Base-by-base conservation (phyloP, 2,113 vertebrate genomes). In the Ia io region DNA sequence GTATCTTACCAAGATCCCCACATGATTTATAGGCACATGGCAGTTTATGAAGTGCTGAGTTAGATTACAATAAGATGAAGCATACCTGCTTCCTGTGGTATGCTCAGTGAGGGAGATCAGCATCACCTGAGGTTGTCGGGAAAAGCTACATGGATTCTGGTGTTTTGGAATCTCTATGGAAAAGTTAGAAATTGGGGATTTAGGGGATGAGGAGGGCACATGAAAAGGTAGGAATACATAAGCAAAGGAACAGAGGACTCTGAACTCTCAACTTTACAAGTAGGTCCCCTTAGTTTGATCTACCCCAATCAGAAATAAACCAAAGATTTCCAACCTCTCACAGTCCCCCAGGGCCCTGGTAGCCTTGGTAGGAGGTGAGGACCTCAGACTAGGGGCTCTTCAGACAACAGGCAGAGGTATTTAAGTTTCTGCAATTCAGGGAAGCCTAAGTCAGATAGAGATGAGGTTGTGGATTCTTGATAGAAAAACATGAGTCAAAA, bases 61-160 rank as follows among this genome's bases (percentile, higher is more conserved):
- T 76, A 35, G 23, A 69, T 13, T 3, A 40, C 6, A 49, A 6
- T 20, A n/a, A 35, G 12, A 32, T 20, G 53, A 91, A 67, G 37
- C 59, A 49, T 32, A 22, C n/a, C n/a, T 63, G 40, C 12, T 77
- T 78, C 35, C 11, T 83, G 14, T 14, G 9, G 6, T n/a, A 5
- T 40, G 20, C 49, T 77, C 61, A 51, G 10, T 1, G 25, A 83
- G 14, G 28, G 32, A 42, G 5, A 84, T 9, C 28, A 47, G 49
- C 1, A 8, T 74, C 47, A 14, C 13, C 25, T 28, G 4, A 10
- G 40, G 2, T 16, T 71, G 30, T 42, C 0, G 1, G 4, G 20
- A 42, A 65, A 78, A 71, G 51, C 4, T 3, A n/a, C 0, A 4
- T 3, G 13, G 32, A 83, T n/a, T 17, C 17, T 69, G 14, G 12